Conservation (phyloP, 2,888 invertebrate species). For the Chloromyia formosa region DNA sequence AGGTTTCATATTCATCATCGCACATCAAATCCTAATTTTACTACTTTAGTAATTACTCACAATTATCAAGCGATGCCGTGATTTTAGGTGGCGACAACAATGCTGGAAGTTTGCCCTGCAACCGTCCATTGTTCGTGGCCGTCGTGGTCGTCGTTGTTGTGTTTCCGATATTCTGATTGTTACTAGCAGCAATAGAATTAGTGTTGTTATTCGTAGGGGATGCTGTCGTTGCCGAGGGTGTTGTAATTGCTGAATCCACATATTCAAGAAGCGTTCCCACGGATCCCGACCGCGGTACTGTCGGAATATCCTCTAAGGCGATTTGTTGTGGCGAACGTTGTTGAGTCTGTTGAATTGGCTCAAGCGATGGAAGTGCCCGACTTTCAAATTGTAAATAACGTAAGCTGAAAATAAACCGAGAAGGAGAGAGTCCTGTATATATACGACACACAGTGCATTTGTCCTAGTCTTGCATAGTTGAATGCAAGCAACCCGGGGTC, state of each 20-base stretch:
- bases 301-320: slow-evolving; percentile 41
- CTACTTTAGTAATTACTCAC: slow-evolving; percentile 49
- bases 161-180: neutral
- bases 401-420: slow-evolving; percentile 65
- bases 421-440: too few species aligned
- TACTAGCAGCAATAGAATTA: slow-evolving; percentile 9
- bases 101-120: slow-evolving; percentile 51
- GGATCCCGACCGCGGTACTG: slow-evolving; percentile 49
- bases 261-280: slow-evolving; percentile 49
- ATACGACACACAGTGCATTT: too few species aligned
- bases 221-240: neutral
- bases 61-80: slow-evolving; percentile 50
- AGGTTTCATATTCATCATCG: neutral
- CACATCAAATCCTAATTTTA: neutral
- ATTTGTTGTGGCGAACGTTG: slow-evolving; percentile 26
- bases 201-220: neutral
- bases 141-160: neutral
- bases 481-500: neutral
- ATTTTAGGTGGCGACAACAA: slow-evolving; percentile 50
- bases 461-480: neutral
- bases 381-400: slow-evolving; percentile 71
- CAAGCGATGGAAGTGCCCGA: slow-evolving; percentile 62
- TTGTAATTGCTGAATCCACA: slow-evolving; percentile 5
- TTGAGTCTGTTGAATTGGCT: slow-evolving; percentile 54
- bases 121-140: slow-evolving; percentile 32